Evolutionary conservation across 2,888 invertebrate species (phyloP).

Genomic region (Anagyrus pseudococci): DNA sequence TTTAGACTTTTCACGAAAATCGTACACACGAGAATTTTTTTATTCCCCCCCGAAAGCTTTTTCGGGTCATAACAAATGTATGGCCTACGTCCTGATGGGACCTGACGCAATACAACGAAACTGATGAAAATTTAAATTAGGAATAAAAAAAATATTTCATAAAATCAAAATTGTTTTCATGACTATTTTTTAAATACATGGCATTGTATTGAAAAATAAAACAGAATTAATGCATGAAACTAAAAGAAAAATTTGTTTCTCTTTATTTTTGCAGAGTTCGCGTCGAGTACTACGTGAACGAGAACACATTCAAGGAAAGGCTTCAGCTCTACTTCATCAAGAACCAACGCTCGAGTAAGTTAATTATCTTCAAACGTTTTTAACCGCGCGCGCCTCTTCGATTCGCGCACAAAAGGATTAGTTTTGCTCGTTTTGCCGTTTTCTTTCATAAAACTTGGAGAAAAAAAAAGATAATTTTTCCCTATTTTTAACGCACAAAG

Average conservation of each 20-base stretch:
- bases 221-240: conserved; percentile 21
- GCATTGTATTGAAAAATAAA: too few species aligned
- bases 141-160: too few species aligned
- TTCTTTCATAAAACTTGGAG: too few species aligned
- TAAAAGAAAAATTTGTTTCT: conserved; percentile 23
- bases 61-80: too few species aligned
- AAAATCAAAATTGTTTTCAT: too few species aligned
- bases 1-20: conserved; percentile 37
- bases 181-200: too few species aligned
- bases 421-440: too few species aligned
- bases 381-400: not conserved
- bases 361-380: conserved; percentile 46
- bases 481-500: too few species aligned
- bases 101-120: too few species aligned
- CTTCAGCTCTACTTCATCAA: conserved; percentile 99
- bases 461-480: too few species aligned
- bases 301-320: conserved; percentile 98
- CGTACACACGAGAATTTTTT: conserved; percentile 37
- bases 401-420: not conserved
- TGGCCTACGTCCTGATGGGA: too few species aligned
- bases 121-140: too few species aligned
- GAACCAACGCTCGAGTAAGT: conserved; percentile 99
- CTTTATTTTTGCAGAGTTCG: conserved; percentile 82
- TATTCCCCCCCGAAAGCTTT: conserved; percentile 34
- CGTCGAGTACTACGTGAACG: conserved; percentile 99